Evolutionary conservation across 2,888 invertebrate genomes (phyloP), one percentile per base, ranked within the genome.

Genomic region (Dasypolia templi): DNA sequence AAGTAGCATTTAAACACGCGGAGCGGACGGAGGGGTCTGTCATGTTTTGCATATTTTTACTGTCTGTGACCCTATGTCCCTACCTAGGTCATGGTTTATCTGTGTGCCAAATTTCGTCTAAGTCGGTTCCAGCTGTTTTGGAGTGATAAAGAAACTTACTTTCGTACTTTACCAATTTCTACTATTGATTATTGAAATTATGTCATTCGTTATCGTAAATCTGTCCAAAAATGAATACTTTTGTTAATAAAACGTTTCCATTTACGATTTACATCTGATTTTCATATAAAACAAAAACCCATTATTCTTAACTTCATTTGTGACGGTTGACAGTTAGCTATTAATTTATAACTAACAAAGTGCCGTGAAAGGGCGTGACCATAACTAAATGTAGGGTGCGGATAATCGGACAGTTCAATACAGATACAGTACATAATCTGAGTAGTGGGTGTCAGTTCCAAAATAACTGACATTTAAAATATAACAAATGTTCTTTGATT

Each of bases 221-320:
- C 44, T 53, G 19, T 72, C 17, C 12, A 14, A 42, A n/a, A 58
- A 58, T 35, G 42, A 22, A 51, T 22, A 29, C 14, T 14, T 39
- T 53, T 17, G 12, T 7, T 42, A 0, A 22, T 19, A 32, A 44
- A 44, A 44, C 19, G 19, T 66, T 51, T 26, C 68, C 53, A 42
- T 49, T 53, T 61, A 12, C 3, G 39, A 44, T 59, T 76, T 32
- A 76, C 68, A 53, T 61, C 61, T 42, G 55, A 35, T 62, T 55
- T 62, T 69, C 9, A 56, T 49, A n/a, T 26, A 62, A 77, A n/a
- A 75, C 22, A 29, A 17, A 49, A 76, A 35, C 22, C 67, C 46
- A 77, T 77, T 62, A 70, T 49, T 77, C 46, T 51, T 32, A 32
- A 78, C 72, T 77, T 72, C 78, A 72, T 49, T 59, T 39, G 72